Percentiles rank a stretch among this genome's conserved stretches.
These are phyloP conservation scores for Apomyelois bistriatella DNA, from an alignment of 2,888 invertebrate species.

Conservation along the genomic window DNA sequence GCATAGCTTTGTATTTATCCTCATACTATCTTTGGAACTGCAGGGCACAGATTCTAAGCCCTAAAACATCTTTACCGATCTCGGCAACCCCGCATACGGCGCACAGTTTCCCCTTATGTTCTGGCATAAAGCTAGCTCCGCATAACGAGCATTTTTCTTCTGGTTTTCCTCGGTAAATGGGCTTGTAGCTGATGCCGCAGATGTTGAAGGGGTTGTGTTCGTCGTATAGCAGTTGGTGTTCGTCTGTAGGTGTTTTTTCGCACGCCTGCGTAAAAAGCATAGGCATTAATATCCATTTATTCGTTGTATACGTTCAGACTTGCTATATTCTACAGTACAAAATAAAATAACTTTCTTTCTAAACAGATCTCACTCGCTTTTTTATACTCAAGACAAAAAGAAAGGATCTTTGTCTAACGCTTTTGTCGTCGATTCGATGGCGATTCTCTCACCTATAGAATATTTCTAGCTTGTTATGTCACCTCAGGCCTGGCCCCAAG, in stretches of 20 bases:
- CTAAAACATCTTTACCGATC: slow-evolving; percentile 93
- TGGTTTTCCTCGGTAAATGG: slow-evolving; percentile 97
- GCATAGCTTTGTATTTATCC: slow-evolving; percentile 15
- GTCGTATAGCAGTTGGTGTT: slow-evolving; percentile 93
- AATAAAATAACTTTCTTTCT: too few relatives aligned
- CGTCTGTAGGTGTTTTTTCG: slow-evolving; percentile 93
- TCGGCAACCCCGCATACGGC: slow-evolving; percentile 92
- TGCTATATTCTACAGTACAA: too few relatives aligned
- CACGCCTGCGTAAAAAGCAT: slow-evolving; percentile 79
- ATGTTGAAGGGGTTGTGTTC: slow-evolving; percentile 98
- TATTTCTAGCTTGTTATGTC: too few relatives aligned
- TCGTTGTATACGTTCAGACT: too few relatives aligned
- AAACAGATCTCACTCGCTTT: too few relatives aligned
- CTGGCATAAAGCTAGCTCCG: slow-evolving; percentile 91
- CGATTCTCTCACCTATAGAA: too few relatives aligned
- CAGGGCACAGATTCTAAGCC: slow-evolving; percentile 88
- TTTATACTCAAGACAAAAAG: too few relatives aligned
- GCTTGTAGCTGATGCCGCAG: slow-evolving; percentile 94
- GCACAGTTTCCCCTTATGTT: slow-evolving; percentile 92
- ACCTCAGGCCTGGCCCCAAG: too few relatives aligned
- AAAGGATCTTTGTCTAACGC: too few relatives aligned
- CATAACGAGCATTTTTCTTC: slow-evolving; percentile 97
- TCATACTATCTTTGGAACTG: slow-evolving; percentile 66
- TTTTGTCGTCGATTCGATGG: too few relatives aligned
- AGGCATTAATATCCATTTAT: too few relatives aligned